These are phyloP conservation scores for Phasianus colchicus DNA, from an alignment of 2,113 vertebrate genomes.

Conservation along the genomic window DNA sequence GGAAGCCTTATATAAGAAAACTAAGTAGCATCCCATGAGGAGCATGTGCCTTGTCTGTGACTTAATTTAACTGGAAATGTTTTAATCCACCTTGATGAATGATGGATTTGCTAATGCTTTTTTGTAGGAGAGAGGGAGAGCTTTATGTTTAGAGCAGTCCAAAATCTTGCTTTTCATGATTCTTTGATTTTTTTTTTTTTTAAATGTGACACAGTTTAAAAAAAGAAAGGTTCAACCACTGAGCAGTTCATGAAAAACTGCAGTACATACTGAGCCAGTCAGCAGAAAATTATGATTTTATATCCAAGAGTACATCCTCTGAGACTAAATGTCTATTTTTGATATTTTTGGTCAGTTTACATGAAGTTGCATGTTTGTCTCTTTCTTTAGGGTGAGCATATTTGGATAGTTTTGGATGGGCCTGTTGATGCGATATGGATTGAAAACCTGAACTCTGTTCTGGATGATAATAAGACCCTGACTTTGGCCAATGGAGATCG, in stretches of 20 bases:
- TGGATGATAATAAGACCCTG: constrained; percentile 96
- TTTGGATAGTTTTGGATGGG: constrained; percentile 97
- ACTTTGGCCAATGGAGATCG: constrained; percentile 96
- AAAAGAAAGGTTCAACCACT: background rate
- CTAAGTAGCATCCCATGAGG: background rate
- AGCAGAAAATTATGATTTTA: background rate
- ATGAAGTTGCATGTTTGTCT: background rate
- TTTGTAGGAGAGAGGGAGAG: background rate
- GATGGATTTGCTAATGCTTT: background rate
- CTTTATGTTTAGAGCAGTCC: background rate
- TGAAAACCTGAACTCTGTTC: constrained; percentile 96
- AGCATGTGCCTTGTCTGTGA: background rate
- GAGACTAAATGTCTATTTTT: background rate
- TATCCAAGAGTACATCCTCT: background rate
- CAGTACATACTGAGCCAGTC: background rate
- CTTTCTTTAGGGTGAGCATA: constrained; percentile 87
- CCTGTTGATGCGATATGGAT: constrained; percentile 98
- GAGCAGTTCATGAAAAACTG: background rate
- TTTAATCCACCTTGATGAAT: background rate
- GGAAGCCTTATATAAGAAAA: background rate
- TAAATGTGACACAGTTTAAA: background rate
- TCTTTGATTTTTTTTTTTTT: background rate
- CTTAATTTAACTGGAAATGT: background rate
- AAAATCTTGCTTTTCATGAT: background rate
- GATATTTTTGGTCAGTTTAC: background rate